These are phyloP conservation scores for Lacerta viridis DNA, from an alignment of 2,797 vertebrate species.

Conservation along the genomic window DNA sequence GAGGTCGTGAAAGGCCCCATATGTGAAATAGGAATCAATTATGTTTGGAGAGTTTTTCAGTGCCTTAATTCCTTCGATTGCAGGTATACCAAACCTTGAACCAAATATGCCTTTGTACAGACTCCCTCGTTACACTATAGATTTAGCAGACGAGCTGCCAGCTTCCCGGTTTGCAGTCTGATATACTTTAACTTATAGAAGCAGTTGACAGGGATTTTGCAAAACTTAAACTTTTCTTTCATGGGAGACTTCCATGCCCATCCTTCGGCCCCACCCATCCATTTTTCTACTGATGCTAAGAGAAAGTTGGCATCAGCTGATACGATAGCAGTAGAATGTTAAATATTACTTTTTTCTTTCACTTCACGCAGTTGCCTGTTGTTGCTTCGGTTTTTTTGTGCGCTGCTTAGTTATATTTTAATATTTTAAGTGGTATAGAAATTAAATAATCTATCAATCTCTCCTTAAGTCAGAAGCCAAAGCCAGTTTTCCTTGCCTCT, in stretches of 20 bases:
- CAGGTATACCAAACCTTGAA: constrained; percentile 18
- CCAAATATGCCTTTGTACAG: background rate
- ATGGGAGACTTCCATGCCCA: background rate
- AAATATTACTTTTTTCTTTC: background rate
- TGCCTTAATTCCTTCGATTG: background rate
- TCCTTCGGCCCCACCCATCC: background rate
- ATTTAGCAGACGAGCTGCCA: background rate
- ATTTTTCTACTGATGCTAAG: background rate
- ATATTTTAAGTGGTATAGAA: too few relatives aligned
- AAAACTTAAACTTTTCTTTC: constrained; percentile 9
- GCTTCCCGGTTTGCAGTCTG: background rate
- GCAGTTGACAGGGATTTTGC: background rate
- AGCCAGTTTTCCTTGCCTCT: too few relatives aligned
- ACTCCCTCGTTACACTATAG: background rate
- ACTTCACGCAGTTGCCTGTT: background rate
- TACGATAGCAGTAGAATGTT: constrained; percentile 26
- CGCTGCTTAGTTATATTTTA: too few relatives aligned
- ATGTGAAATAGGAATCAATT: constrained; percentile 37
- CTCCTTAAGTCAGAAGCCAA: too few relatives aligned
- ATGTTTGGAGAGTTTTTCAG: background rate
- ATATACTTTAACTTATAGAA: background rate
- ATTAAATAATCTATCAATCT: too few relatives aligned
- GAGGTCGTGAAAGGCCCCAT: constrained; percentile 29
- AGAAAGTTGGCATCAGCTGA: background rate
- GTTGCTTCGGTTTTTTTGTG: too few relatives aligned